phyloP scores from a whole-genome alignment of 2,797 vertebrate species.

The Zalophus californianus region DNA sequence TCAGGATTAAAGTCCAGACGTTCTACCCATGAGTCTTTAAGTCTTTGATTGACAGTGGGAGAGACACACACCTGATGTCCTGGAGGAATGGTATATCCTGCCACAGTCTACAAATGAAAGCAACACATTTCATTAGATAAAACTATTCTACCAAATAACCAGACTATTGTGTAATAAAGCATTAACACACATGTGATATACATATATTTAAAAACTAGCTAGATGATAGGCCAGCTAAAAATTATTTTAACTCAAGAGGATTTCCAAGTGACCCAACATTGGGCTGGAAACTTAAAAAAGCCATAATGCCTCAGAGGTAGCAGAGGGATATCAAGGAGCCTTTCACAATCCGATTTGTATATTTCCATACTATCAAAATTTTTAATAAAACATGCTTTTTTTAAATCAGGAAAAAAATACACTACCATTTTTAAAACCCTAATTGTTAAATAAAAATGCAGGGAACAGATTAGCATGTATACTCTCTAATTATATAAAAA shows the following conservation, averaged over 20 bases:
- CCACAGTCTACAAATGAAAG: constrained; percentile 89
- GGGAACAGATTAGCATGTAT: neutral
- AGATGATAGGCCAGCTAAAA: constrained; percentile 29
- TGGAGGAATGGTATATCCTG: constrained; percentile 95
- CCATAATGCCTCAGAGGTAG: neutral
- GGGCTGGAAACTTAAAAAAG: neutral
- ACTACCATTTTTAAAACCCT: neutral
- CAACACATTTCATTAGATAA: neutral
- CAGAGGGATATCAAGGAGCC: neutral
- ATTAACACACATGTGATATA: neutral
- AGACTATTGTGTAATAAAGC: neutral
- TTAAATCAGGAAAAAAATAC: neutral
- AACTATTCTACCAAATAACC: neutral
- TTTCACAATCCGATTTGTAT: neutral
- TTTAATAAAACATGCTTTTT: neutral
- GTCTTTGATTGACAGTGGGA: constrained; percentile 98
- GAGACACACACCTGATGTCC: constrained; percentile 99
- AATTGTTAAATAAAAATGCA: constrained; percentile 52
- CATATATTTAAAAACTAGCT: neutral
- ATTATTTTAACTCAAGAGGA: constrained; percentile 51
- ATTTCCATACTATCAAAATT: neutral
- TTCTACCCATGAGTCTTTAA: constrained; percentile 93
- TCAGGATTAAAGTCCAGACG: constrained; percentile 94
- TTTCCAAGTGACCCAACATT: neutral
- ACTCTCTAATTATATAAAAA: constrained; percentile 26